Evolutionary conservation across 2,113 vertebrate species (phyloP).

Genomic region (Empidonax traillii): DNA sequence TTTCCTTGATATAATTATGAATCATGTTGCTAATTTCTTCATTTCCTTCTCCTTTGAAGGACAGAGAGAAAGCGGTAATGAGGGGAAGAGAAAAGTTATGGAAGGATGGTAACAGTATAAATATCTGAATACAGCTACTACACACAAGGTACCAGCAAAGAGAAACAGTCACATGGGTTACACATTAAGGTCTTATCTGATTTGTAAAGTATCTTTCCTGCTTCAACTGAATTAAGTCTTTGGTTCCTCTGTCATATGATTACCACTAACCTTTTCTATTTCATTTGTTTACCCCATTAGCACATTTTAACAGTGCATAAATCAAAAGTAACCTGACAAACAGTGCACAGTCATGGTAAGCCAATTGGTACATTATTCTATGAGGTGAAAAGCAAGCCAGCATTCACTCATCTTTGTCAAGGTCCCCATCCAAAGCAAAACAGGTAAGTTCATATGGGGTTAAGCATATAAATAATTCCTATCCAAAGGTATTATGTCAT

Average conservation of each 20-base stretch:
- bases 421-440: neutral
- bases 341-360: neutral
- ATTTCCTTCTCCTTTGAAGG: slow-evolving; percentile 88
- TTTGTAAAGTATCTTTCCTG: neutral
- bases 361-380: neutral
- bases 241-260: neutral
- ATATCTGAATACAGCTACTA: neutral
- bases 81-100: neutral
- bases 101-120: neutral
- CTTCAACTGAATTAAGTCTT: neutral
- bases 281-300: neutral
- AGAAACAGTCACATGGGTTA: neutral
- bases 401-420: neutral
- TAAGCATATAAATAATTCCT: neutral
- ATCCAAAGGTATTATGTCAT: neutral
- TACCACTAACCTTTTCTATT: neutral
- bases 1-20: slow-evolving; percentile 98
- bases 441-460: neutral
- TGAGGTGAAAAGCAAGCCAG: neutral
- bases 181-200: neutral
- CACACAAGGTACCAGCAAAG: neutral
- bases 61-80: neutral
- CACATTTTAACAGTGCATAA: neutral
- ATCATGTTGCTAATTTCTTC: slow-evolving; percentile 98
- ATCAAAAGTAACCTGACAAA: neutral